Conservation (phyloP, 2,113 vertebrate genomes). For the Trachemys scripta region DNA sequence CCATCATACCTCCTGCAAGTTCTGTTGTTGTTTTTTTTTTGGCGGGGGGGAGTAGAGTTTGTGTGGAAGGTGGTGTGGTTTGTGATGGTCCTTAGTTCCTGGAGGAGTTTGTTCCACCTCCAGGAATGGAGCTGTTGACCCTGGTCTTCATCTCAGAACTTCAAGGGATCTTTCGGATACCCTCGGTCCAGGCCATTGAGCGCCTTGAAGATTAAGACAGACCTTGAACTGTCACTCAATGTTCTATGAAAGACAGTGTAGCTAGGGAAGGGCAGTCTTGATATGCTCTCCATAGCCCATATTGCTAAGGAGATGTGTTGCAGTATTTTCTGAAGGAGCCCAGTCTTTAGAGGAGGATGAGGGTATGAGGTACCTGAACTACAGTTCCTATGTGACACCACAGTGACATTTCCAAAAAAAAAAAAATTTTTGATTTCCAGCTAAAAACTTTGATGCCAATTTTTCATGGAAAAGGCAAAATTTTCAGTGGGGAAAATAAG, state of each 20-base stretch:
- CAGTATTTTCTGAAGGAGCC: background rate
- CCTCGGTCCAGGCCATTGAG: rapidly evolving
- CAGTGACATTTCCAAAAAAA: background rate
- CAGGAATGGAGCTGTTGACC: background rate
- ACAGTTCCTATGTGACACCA: no score
- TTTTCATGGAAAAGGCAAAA: rapidly evolving
- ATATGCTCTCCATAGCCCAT: rapidly evolving
- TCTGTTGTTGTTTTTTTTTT: background rate
- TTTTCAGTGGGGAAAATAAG: background rate
- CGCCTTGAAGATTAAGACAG: background rate
- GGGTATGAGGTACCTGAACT: rapidly evolving
- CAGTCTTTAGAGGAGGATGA: rapidly evolving
- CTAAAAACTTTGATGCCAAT: background rate
- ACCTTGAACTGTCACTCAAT: background rate
- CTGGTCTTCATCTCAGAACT: background rate
- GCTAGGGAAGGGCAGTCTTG: background rate
- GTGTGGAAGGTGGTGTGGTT: background rate
- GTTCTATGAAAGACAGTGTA: background rate
- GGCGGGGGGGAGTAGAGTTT: rapidly evolving
- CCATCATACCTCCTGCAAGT: background rate
- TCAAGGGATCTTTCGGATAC: background rate
- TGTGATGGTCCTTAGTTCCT: background rate
- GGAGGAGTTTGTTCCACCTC: background rate
- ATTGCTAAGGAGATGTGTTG: background rate
- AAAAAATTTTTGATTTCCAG: background rate